phyloP scores from a whole-genome alignment of 2,113 vertebrate genomes.

The Acrocephalus arundinaceus region DNA sequence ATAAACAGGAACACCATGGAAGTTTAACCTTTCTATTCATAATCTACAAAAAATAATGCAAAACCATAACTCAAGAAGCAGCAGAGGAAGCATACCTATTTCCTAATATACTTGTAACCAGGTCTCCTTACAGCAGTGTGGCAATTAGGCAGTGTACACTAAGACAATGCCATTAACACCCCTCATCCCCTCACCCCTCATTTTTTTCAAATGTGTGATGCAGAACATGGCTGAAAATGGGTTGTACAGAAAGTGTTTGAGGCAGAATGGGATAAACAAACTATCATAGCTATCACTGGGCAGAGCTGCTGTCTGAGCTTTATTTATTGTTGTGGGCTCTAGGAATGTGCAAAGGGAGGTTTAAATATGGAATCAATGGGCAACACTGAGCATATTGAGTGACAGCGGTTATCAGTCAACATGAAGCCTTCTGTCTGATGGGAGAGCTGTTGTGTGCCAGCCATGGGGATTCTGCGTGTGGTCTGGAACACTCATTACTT shows the following conservation, averaged over 20 bases:
- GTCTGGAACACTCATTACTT: background rate
- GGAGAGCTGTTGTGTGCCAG: background rate
- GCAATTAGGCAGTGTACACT: background rate
- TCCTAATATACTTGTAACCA: background rate
- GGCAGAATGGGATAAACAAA: background rate
- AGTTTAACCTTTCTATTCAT: background rate
- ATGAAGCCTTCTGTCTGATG: background rate
- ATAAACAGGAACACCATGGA: background rate
- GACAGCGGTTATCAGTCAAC: background rate
- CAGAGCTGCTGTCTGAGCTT: background rate
- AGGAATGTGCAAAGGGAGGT: background rate
- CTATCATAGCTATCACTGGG: background rate
- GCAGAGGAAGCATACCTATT: background rate
- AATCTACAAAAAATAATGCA: background rate
- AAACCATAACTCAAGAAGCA: background rate
- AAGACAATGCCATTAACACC: background rate
- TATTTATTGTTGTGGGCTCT: background rate
- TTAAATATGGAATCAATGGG: background rate
- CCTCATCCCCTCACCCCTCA: rapidly evolving
- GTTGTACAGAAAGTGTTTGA: background rate
- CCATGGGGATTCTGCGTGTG: background rate
- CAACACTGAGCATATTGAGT: background rate
- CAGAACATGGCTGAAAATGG: background rate
- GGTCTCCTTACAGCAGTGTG: background rate
- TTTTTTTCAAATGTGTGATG: background rate